Evolutionary conservation across 2,797 vertebrate genomes (phyloP).

Genomic region (Tokudaia muenninki): DNA sequence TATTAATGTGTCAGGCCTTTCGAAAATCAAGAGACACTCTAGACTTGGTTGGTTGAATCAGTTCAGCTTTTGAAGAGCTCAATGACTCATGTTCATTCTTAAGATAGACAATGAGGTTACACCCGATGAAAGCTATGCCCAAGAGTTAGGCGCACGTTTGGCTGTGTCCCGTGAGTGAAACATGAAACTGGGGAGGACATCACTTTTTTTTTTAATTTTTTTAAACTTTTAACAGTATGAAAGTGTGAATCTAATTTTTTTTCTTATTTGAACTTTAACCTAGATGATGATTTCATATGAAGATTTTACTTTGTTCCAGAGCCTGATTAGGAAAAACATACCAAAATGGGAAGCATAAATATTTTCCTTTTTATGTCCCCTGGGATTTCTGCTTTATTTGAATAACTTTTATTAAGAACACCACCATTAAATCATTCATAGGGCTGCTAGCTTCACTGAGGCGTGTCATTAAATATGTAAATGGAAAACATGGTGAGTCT

Average conservation of each 20-base stretch:
- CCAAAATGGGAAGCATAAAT: neutral
- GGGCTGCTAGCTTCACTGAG: neutral
- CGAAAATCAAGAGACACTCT: neutral
- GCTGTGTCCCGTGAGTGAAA: neutral
- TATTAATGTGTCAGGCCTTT: neutral
- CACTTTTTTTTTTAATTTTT: neutral
- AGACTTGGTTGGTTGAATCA: neutral
- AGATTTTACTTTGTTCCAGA: neutral
- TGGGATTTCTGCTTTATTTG: neutral
- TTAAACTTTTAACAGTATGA: neutral
- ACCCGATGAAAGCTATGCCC: neutral
- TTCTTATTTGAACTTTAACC: neutral
- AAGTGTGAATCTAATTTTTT: neutral
- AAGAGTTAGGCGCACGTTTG: neutral
- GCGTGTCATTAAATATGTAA: neutral
- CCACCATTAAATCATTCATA: neutral
- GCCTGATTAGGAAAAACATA: too few relatives aligned
- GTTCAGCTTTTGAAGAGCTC: conserved; percentile 9
- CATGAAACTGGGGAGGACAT: neutral
- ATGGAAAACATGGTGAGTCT: neutral
- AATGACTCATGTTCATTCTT: neutral
- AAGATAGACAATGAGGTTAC: neutral
- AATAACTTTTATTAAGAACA: neutral
- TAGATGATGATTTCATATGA: neutral
- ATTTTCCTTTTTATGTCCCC: neutral